phyloP scores from a whole-genome alignment of 2,113 vertebrate species.

The Rafetus swinhoei region DNA sequence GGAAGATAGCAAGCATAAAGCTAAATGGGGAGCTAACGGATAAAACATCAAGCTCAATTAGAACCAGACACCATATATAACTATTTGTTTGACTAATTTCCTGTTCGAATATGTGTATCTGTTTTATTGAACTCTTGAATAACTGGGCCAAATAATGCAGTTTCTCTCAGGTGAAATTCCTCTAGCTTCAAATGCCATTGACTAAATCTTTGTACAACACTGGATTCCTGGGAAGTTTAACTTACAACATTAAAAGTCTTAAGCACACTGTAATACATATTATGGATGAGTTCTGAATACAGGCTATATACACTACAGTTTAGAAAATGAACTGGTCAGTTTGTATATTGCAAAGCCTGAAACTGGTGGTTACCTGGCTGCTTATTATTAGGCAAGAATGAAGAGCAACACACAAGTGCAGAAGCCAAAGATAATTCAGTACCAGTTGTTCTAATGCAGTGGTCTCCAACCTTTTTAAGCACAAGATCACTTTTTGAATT shows the following conservation, averaged over 20 bases:
- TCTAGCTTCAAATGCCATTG: constrained; percentile 9
- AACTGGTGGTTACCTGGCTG: not conserved
- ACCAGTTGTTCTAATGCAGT: not conserved
- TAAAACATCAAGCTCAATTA: constrained; percentile 43
- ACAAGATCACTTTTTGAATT: no score
- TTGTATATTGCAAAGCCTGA: not conserved
- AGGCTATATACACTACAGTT: not conserved
- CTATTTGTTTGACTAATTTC: constrained; percentile 26
- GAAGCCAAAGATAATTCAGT: not conserved
- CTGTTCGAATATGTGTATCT: not conserved
- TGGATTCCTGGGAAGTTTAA: not conserved
- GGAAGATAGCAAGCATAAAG: no score
- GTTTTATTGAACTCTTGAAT: constrained; percentile 17
- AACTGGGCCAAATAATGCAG: not conserved
- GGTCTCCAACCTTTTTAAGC: no score
- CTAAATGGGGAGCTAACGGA: constrained; percentile 29
- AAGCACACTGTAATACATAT: not conserved
- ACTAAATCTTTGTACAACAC: not conserved
- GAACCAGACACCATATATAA: constrained; percentile 26
- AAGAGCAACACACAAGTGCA: not conserved
- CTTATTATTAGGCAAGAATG: not conserved
- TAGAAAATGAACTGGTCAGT: not conserved
- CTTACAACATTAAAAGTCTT: not conserved
- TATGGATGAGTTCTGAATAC: no score
- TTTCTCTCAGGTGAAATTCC: not conserved